Evolutionary conservation across 2,113 vertebrate genomes (phyloP).

Genomic region (Syrrhaptes paradoxus): DNA sequence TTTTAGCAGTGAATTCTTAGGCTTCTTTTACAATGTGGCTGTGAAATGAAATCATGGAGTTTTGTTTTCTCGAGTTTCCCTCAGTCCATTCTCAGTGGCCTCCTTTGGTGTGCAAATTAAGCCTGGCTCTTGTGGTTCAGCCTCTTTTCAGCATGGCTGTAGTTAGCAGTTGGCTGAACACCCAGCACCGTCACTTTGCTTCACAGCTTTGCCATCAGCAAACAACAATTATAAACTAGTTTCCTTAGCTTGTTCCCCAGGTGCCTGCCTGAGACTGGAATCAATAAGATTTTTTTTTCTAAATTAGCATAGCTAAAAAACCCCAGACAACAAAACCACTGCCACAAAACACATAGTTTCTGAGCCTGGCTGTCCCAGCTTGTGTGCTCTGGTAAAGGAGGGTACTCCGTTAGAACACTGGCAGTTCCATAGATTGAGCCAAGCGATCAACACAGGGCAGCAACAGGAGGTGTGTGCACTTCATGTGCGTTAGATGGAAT

Average conservation of each 20-base stretch:
- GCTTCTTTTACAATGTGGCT: neutral
- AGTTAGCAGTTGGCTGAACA: constrained; percentile 22
- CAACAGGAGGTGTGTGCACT: neutral
- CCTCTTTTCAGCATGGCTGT: neutral
- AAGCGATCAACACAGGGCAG: neutral
- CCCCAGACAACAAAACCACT: neutral
- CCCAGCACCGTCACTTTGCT: neutral
- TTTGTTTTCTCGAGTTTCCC: neutral
- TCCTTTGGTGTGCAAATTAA: neutral
- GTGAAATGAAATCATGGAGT: neutral
- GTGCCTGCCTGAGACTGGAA: neutral
- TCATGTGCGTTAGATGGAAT: neutral
- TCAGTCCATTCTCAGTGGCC: neutral
- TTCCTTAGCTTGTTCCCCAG: neutral
- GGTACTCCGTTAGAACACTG: fast-evolving
- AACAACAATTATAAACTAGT: neutral
- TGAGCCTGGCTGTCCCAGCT: neutral
- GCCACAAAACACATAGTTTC: neutral
- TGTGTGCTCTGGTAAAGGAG: neutral
- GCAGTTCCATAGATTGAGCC: neutral
- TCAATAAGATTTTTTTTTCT: neutral
- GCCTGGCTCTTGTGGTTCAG: constrained; percentile 10
- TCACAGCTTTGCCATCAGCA: neutral
- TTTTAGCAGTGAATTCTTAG: neutral
- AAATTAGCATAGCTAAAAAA: neutral